A percentile compares a stretch with the other conserved stretches of the same genome.
These are phyloP conservation scores for Sarcophaga bullata DNA, from an alignment of 1,140 invertebrate species.

Conservation along the genomic window DNA sequence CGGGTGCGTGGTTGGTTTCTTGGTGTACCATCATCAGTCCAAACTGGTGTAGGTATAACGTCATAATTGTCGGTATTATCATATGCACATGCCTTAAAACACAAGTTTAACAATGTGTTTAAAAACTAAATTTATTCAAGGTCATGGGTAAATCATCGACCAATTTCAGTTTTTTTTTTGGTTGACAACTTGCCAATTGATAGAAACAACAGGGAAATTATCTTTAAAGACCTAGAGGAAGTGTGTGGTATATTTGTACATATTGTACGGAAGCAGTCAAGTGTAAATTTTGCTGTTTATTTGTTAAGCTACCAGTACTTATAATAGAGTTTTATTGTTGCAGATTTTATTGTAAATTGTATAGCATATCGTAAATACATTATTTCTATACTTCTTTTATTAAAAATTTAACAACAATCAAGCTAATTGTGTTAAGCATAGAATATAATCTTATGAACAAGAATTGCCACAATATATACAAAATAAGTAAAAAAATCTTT, in stretches of 20 bases:
- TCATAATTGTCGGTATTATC: neutral
- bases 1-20: too few relatives aligned
- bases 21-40: neutral
- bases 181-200: constrained; percentile 12
- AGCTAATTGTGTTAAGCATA: too few relatives aligned
- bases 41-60: neutral
- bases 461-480: too few relatives aligned
- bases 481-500: too few relatives aligned
- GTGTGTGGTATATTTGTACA: neutral
- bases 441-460: too few relatives aligned
- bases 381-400: too few relatives aligned
- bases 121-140: constrained; percentile 1
- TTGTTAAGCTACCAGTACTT: too few relatives aligned
- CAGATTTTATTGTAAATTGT: too few relatives aligned
- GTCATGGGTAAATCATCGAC: constrained; percentile 17
- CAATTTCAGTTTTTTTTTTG: constrained; percentile 41
- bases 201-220: neutral
- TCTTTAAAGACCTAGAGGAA: neutral
- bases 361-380: too few relatives aligned
- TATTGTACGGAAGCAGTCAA: neutral
- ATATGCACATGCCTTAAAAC: neutral
- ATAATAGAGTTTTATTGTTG: too few relatives aligned
- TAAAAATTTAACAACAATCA: too few relatives aligned
- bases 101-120: neutral
- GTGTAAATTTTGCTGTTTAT: neutral